These are phyloP conservation scores for Trichosurus vulpecula DNA, from an alignment of 2,797 vertebrate species.

Conservation along the genomic window DNA sequence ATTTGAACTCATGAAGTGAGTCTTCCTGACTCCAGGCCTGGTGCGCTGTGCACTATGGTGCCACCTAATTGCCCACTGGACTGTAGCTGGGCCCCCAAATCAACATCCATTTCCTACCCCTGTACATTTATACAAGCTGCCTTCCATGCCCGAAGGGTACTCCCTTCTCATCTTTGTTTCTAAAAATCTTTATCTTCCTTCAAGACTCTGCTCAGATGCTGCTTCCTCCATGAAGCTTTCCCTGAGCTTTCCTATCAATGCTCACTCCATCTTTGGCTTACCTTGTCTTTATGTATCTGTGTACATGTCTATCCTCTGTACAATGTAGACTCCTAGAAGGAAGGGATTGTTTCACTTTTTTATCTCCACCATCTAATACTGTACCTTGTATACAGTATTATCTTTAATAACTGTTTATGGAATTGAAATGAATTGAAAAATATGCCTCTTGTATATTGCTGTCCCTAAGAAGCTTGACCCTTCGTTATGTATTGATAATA, in stretches of 20 bases:
- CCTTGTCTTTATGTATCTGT: neutral
- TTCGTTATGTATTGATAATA: neutral
- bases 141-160: neutral
- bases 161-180: neutral
- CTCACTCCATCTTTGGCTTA: neutral
- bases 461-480: neutral
- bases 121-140: neutral
- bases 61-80: neutral
- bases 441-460: neutral
- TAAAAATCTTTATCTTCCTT: neutral
- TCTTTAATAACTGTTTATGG: neutral
- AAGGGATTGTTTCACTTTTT: neutral
- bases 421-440: neutral
- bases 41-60: too few species aligned
- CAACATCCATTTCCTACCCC: neutral
- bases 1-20: neutral
- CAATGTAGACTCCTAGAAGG: neutral
- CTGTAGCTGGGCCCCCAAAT: neutral
- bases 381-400: neutral
- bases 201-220: neutral
- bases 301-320: neutral
- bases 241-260: neutral
- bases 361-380: neutral
- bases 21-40: neutral
- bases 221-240: neutral